Evolutionary conservation across 2,797 vertebrate species (phyloP), one percentile per base, ranked within the genome.

Genomic region (Myotis planiceps): DNA sequence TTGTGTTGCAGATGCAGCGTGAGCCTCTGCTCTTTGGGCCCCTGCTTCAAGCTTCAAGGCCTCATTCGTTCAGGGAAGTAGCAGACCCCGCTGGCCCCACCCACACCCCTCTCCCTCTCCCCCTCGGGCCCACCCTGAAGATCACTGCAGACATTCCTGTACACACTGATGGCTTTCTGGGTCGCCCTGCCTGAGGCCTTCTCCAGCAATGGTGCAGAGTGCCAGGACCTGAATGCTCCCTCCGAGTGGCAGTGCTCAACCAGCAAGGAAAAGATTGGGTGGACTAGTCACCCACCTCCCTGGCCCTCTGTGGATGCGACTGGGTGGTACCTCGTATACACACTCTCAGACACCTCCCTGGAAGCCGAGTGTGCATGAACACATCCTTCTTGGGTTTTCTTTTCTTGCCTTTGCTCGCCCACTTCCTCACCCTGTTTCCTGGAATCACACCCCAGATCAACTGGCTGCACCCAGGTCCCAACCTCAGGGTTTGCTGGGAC

Each of bases 61-160:
- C 34, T 49, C 10, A 3, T 45, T 34, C n/a, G n/a, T 23, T 42
- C n/a, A 13, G 4, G 19, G n/a, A 8, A 25, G n/a, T 4, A 2
- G 58, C 55, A 29, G 32, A 29, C 10, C 66, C 47, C 10, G 4
- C 0, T 5, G 42, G 84, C 12, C 6, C 10, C 0, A 0, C 42
- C 37, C 47, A 34, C 8, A 25, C 42, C 42, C 42, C 42, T 42
- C 42, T 4, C 39, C 18, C 55, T 58, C 4, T 42, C 42, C 5
- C 39, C 18, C 55, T 58, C 4, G 4, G n/a, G 55, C 25, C 85
- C 60, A 21, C 25, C 18, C 4, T 0, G 15, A 25, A 25, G 15
- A 10, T 29, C 19, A 7, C 71, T 42, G 49, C 4, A 45, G 39
- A 32, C 8, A 7, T n/a, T 8, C 14, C 27, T 72, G 49, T 8